phyloP scores from a whole-genome alignment of 2,113 vertebrate genomes.

The Alethe diademata region DNA sequence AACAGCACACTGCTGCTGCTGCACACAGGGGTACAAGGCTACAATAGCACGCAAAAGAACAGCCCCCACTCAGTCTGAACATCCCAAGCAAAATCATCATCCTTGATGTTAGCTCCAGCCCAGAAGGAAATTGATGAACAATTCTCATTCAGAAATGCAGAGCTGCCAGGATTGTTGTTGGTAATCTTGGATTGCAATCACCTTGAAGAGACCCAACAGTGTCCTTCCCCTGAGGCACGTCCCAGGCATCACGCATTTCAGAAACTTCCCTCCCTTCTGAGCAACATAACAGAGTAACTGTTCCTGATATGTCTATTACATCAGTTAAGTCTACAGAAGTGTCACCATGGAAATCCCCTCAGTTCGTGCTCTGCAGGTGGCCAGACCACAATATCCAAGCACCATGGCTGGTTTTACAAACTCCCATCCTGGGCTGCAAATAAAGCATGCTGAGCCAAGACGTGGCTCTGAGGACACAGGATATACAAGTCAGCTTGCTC shows the following conservation, averaged over 20 bases:
- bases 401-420: neutral
- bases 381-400: neutral
- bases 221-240: neutral
- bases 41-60: neutral
- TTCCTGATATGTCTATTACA: neutral
- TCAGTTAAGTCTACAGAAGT: neutral
- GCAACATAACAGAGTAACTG: neutral
- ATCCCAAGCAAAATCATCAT: neutral
- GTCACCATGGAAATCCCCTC: neutral
- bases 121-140: neutral
- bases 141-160: neutral
- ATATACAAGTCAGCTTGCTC: neutral
- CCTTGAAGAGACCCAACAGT: neutral
- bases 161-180: neutral
- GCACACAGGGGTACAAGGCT: neutral
- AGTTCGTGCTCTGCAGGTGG: neutral
- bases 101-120: neutral
- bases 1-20: neutral
- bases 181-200: neutral
- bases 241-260: neutral
- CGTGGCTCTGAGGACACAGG: rapidly evolving
- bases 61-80: neutral
- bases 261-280: neutral
- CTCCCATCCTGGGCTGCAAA: neutral
- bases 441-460: rapidly evolving